A percentile compares a stretch with the other conserved stretches of the same genome.
phyloP scores from a whole-genome alignment of 2,113 vertebrate genomes.

The Cyanoramphus novaezelandiae region DNA sequence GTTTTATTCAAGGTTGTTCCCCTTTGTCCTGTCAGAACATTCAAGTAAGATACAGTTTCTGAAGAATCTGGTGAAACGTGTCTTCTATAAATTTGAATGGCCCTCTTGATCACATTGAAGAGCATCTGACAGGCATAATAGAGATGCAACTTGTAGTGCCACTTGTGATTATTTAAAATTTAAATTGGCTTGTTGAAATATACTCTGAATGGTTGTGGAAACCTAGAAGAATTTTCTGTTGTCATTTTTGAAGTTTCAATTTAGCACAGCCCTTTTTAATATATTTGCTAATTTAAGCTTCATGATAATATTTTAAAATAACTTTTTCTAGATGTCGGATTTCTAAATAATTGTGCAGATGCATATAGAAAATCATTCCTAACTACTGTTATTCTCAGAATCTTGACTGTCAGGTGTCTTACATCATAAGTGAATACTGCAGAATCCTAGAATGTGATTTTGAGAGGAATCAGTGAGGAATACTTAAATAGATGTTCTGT shows the following conservation, averaged over 20 bases:
- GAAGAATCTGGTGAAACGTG: background rate
- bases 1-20: background rate
- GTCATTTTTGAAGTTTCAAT: background rate
- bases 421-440: background rate
- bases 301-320: background rate
- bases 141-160: background rate
- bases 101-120: background rate
- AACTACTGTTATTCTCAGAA: background rate
- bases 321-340: background rate
- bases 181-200: background rate
- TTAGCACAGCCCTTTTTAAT: background rate
- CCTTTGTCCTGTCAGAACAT: background rate
- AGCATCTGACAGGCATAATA: background rate
- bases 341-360: background rate
- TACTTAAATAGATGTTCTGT: background rate
- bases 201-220: background rate
- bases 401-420: background rate
- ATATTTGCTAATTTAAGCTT: background rate
- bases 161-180: background rate
- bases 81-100: background rate
- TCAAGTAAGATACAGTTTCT: background rate
- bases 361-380: background rate
- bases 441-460: background rate
- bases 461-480: background rate
- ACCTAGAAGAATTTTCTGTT: background rate